phyloP scores from a whole-genome alignment of 2,888 invertebrate species.

The Archips xylosteana region DNA sequence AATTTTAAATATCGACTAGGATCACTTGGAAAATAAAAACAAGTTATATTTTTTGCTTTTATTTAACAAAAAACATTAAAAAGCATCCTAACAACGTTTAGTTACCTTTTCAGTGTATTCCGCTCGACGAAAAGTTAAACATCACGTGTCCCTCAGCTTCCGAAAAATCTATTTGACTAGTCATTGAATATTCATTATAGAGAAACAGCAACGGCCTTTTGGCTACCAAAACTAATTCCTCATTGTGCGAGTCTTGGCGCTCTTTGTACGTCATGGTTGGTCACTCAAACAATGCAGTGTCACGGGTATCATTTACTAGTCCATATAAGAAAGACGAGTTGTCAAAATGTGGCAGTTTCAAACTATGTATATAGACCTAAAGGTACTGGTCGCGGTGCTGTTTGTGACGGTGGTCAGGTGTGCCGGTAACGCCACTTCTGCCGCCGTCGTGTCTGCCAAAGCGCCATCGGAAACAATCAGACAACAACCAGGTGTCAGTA shows the following conservation, averaged over 20 bases:
- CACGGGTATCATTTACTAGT: conserved; percentile 23
- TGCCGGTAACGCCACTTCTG: conserved; percentile 50
- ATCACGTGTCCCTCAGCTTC: conserved; percentile 22
- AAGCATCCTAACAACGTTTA: conserved; percentile 1
- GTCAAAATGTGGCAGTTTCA: conserved; percentile 17
- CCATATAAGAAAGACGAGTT: conserved; percentile 30
- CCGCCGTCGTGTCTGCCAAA: conserved; percentile 34
- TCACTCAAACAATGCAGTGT: conserved; percentile 15
- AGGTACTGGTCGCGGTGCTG: conserved; percentile 45
- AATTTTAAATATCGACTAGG: background rate
- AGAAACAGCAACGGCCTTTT: conserved; percentile 28
- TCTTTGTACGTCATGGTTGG: conserved; percentile 25
- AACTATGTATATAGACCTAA: conserved; percentile 41
- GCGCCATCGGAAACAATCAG: conserved; percentile 39
- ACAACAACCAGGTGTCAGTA: conserved; percentile 43
- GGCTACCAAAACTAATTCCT: conserved; percentile 32
- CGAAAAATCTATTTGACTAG: conserved; percentile 38
- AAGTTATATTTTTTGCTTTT: background rate
- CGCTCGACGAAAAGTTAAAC: conserved; percentile 14
- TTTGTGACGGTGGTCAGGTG: conserved; percentile 44
- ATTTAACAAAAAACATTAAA: conserved; percentile 11
- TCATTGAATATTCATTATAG: conserved; percentile 41
- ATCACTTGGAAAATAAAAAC: background rate
- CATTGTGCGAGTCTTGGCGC: conserved; percentile 16
- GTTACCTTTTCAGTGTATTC: conserved; percentile 8